phyloP scores from a whole-genome alignment of 1,140 invertebrate species.

The Paraescarpia echinospica region DNA sequence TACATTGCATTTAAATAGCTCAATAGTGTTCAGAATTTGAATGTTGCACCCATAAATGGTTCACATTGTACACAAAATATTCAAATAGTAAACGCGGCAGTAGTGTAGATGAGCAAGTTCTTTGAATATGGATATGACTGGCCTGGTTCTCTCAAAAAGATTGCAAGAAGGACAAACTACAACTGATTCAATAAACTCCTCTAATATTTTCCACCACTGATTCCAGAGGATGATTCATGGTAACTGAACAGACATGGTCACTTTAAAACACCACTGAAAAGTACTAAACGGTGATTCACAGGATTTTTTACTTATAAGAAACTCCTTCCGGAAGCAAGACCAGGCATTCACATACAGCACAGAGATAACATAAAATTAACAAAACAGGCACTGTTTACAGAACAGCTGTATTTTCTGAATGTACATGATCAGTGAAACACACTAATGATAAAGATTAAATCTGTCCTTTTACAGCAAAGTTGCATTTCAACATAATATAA shows the following conservation, averaged over 20 bases:
- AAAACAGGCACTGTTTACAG: background rate
- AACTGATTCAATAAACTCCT: background rate
- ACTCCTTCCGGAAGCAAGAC: background rate
- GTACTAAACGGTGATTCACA: background rate
- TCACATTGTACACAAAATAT: too few species aligned
- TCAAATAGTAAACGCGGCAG: too few species aligned
- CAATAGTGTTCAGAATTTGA: too few species aligned
- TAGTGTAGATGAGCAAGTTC: too few species aligned
- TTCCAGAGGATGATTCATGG: too few species aligned
- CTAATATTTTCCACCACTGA: background rate
- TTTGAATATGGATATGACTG: too few species aligned
- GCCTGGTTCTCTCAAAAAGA: too few species aligned
- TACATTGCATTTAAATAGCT: too few species aligned
- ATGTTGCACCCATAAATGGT: too few species aligned
- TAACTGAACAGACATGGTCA: background rate
- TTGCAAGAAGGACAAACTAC: too few species aligned
- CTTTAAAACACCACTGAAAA: background rate
- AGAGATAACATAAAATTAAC: background rate
- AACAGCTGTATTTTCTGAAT: background rate
- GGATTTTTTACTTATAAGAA: background rate
- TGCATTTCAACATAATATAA: background rate
- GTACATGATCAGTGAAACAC: background rate
- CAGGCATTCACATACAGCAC: background rate
- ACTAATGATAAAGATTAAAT: background rate
- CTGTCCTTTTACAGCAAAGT: background rate